Evolutionary conservation across 1,140 invertebrate genomes (phyloP).

Genomic region (Atta cephalotes): DNA sequence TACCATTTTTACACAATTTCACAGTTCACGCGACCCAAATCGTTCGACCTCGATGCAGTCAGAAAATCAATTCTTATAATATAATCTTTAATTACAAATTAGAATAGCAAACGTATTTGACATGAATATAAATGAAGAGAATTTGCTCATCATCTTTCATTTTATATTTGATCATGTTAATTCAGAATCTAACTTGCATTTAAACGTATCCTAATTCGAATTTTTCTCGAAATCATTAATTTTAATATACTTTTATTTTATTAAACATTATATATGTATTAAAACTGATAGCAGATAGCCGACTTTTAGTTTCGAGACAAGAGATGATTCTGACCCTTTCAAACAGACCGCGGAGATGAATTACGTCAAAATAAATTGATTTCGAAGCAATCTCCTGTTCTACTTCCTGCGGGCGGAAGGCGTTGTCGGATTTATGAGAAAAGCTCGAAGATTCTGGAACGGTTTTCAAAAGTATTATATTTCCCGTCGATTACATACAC

Average conservation of each 20-base stretch:
- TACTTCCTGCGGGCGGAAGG: slow-evolving; percentile 81
- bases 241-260: slow-evolving; percentile 19
- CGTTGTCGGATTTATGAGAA: slow-evolving; percentile 59
- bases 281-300: slow-evolving; percentile 23
- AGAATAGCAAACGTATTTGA: not conserved
- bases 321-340: slow-evolving; percentile 57
- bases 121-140: not conserved
- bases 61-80: slow-evolving; percentile 1
- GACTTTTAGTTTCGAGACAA: slow-evolving; percentile 38
- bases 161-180: slow-evolving; percentile 3
- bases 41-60: not conserved
- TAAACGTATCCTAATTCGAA: not conserved
- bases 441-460: slow-evolving; percentile 35
- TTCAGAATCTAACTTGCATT: not conserved
- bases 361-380: slow-evolving; percentile 82
- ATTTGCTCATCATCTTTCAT: not conserved
- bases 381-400: slow-evolving; percentile 82
- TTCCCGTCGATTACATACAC: slow-evolving; percentile 15
- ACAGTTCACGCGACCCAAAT: not conserved
- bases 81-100: not conserved
- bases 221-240: slow-evolving; percentile 41
- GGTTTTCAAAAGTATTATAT: slow-evolving; percentile 56
- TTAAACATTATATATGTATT: slow-evolving; percentile 17
- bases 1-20: slow-evolving; percentile 12
- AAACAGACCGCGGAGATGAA: slow-evolving; percentile 81